Evolutionary conservation across 2,888 invertebrate genomes (phyloP), one percentile per base, ranked within the genome.

Genomic region (Lasioglossum villosulum): DNA sequence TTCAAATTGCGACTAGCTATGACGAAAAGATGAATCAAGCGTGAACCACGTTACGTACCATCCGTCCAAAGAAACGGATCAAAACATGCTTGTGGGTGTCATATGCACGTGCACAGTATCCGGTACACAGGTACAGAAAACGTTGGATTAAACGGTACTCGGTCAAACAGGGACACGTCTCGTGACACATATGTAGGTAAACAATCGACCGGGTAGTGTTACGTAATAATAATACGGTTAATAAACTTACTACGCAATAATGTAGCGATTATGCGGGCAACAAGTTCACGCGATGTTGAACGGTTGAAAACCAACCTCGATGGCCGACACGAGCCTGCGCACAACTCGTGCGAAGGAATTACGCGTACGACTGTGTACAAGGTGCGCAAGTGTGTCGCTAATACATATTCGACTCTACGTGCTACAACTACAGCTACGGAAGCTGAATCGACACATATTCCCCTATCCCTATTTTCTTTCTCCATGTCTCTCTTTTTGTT

Each of bases 171-270:
- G 39, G 16, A 23, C 8, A 56, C 39, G 37, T 23, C 10, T 73
- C 39, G 27, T 56, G 52, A 39, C 16, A 56, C 59, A 23, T 27
- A 14, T 2, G 19, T 52, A 72, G 75, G 84, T 84, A 84, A 83
- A 79, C 82, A 80, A 77, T 75, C 70, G 75, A 73, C 68, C 59
- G 56, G 56, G 63, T 27, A 66, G 70, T 30, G 42, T 90, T 85
- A 79, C 77, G 80, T 88, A 88, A 90, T 56, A 73, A 76, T 66
- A 89, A 83, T 45, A 78, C 74, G 80, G 82, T 63, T 81, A 81
- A 88, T 83, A 90, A 85, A 86, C 81, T 77, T 83, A 78, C 76
- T 56, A 79, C 88, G 84, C 78, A 80, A 81, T 88, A 80, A 72
- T 74, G 30, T 74, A 52, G 59, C 42, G 78, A 80, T 78, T 77